Conservation (phyloP, 2,797 vertebrate genomes). For the Acanthurus lineatus region DNA sequence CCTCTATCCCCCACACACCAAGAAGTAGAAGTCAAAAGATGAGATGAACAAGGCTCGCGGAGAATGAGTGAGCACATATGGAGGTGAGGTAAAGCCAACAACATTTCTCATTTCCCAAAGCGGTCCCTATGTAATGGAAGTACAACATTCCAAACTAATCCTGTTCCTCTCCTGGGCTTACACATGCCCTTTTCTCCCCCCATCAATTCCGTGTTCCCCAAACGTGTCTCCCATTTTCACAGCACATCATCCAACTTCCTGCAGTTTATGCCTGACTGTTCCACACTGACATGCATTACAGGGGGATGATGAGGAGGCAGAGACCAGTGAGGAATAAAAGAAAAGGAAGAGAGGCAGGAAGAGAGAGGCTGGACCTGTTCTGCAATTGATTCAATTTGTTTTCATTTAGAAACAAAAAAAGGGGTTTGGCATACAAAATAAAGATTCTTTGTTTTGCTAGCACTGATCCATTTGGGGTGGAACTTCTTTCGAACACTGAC, state of each 20-base stretch:
- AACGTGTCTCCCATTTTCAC: slow-evolving; percentile 45
- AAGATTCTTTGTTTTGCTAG: slow-evolving; percentile 37
- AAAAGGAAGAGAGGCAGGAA: not conserved
- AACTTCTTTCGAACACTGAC: slow-evolving; percentile 29
- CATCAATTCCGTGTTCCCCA: slow-evolving; percentile 32
- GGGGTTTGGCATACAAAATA: slow-evolving; percentile 25
- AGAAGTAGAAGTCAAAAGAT: slow-evolving; percentile 48
- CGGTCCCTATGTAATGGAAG: slow-evolving; percentile 67
- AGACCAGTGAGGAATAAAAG: not conserved
- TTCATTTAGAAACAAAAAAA: slow-evolving; percentile 39
- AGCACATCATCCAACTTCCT: slow-evolving; percentile 37
- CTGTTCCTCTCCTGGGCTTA: slow-evolving; percentile 61
- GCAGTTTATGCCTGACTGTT: slow-evolving; percentile 44
- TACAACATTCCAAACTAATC: slow-evolving; percentile 73
- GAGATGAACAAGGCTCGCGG: slow-evolving; percentile 54
- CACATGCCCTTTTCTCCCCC: slow-evolving; percentile 34
- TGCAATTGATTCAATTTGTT: slow-evolving; percentile 41
- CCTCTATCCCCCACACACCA: slow-evolving; percentile 39
- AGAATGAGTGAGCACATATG: slow-evolving; percentile 41
- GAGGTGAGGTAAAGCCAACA: slow-evolving; percentile 58
- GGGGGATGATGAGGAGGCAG: slow-evolving; percentile 12
- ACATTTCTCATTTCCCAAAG: slow-evolving; percentile 72
- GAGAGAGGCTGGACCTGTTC: slow-evolving; percentile 13
- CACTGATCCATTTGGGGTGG: slow-evolving; percentile 9
- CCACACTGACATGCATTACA: slow-evolving; percentile 35